A percentile compares a stretch with the other conserved stretches of the same genome.
phyloP scores from a whole-genome alignment of 1,140 invertebrate genomes.

The Carposina sasakii region DNA sequence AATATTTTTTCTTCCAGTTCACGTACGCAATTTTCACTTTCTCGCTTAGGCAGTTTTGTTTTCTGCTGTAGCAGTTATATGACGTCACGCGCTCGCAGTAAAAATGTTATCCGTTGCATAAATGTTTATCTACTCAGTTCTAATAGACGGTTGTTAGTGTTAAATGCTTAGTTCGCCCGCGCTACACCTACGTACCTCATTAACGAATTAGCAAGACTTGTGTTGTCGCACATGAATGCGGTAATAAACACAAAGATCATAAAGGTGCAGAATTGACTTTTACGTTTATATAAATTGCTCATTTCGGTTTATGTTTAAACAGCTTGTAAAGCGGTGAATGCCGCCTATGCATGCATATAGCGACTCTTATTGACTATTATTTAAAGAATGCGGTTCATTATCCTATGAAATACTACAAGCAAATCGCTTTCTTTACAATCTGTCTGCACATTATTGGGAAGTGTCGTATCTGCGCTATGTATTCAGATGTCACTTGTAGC shows the following conservation, averaged over 20 bases:
- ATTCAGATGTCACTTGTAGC: too few species aligned
- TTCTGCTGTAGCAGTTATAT: conserved; percentile 25
- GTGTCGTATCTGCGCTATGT: conserved; percentile 26
- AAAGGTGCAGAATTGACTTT: conserved; percentile 32
- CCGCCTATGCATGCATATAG: too few species aligned
- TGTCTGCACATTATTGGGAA: too few species aligned
- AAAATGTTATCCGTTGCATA: too few species aligned
- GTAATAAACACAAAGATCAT: conserved; percentile 52
- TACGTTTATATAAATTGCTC: conserved; percentile 9
- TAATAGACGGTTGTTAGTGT: conserved; percentile 53
- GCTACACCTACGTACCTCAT: conserved; percentile 69
- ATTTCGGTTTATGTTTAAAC: too few species aligned
- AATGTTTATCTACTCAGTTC: conserved; percentile 48
- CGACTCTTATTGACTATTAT: too few species aligned
- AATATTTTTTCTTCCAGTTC: conserved; percentile 70
- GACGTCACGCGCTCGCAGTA: conserved; percentile 37
- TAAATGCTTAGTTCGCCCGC: conserved; percentile 61
- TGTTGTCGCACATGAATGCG: conserved; percentile 46
- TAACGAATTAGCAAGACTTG: conserved; percentile 66
- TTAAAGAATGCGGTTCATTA: too few species aligned
- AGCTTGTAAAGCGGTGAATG: too few species aligned
- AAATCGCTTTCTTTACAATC: too few species aligned
- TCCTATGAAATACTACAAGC: too few species aligned
- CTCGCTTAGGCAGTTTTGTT: conserved; percentile 42
- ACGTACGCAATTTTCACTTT: conserved; percentile 71